Evolutionary conservation across 2,888 invertebrate species (phyloP).

Genomic region (Chironomus riparius): DNA sequence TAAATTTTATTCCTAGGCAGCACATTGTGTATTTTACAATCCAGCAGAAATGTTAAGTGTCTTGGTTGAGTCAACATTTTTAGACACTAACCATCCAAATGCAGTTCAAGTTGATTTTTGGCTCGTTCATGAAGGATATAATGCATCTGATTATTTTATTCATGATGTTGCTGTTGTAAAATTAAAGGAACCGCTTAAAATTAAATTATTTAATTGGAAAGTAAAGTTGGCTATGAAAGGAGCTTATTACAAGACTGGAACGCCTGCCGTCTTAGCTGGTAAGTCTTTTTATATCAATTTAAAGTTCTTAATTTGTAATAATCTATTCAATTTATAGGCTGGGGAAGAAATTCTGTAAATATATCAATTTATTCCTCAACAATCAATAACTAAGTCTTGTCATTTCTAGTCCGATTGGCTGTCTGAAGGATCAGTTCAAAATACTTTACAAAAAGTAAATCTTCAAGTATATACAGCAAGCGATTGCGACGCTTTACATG

Average conservation of each 20-base stretch:
- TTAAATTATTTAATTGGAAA: no score
- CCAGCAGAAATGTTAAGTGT: conserved; percentile 26
- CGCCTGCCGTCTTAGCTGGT: neutral
- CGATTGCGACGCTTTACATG: conserved; percentile 30
- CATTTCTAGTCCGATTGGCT: neutral
- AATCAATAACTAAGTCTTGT: neutral
- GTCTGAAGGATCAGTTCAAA: conserved; percentile 30
- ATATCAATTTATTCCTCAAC: neutral
- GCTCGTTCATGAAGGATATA: conserved; percentile 37
- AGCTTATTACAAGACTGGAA: neutral
- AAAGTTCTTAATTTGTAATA: no score
- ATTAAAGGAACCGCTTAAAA: conserved; percentile 29
- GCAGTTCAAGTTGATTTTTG: conserved; percentile 30
- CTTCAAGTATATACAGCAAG: conserved; percentile 31
- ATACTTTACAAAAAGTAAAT: conserved; percentile 31
- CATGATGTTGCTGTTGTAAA: conserved; percentile 43
- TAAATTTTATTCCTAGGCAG: neutral
- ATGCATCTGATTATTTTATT: conserved; percentile 32
- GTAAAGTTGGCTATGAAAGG: neutral
- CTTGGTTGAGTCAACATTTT: conserved; percentile 34
- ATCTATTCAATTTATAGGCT: neutral
- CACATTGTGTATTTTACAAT: neutral
- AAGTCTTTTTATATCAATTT: no score
- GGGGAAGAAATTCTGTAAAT: neutral
- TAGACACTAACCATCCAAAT: conserved; percentile 31